Evolutionary conservation across 2,113 vertebrate species (phyloP).

Genomic region (Vulpes vulpes): DNA sequence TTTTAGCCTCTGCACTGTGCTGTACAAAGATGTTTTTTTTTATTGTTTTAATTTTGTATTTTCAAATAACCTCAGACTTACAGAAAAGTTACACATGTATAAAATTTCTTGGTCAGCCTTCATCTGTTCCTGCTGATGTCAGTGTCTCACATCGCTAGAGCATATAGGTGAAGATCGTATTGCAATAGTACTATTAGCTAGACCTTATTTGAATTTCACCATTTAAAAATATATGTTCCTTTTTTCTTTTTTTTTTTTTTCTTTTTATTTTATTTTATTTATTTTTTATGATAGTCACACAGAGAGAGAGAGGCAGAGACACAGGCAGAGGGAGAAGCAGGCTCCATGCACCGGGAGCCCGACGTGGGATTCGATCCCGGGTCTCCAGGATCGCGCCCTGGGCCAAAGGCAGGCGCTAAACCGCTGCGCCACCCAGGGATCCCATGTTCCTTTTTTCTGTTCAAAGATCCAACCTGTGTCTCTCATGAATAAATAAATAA

Average conservation of each 20-base stretch:
- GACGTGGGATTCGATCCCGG: no score
- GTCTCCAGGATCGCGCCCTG: no score
- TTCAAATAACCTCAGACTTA: constrained; percentile 19
- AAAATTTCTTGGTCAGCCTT: not conserved
- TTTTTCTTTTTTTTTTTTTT: not conserved
- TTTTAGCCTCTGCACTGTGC: not conserved
- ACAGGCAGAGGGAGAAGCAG: no score
- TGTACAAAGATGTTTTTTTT: not conserved
- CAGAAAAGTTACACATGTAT: not conserved
- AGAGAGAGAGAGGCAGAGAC: no score
- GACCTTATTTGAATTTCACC: not conserved
- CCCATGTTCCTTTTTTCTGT: not conserved
- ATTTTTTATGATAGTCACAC: no score
- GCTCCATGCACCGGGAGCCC: no score
- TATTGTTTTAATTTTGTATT: constrained; percentile 30
- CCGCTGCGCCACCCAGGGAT: no score
- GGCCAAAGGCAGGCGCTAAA: no score
- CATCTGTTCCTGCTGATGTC: not conserved
- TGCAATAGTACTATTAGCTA: not conserved
- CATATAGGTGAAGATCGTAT: not conserved
- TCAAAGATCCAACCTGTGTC: not conserved
- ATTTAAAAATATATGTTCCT: not conserved
- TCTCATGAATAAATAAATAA: no score
- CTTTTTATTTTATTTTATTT: no score
- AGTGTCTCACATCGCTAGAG: not conserved